A percentile compares a stretch with the other conserved stretches of the same genome.
Evolutionary conservation across 2,113 vertebrate genomes (phyloP).

Genomic region (Stercorarius parasiticus): DNA sequence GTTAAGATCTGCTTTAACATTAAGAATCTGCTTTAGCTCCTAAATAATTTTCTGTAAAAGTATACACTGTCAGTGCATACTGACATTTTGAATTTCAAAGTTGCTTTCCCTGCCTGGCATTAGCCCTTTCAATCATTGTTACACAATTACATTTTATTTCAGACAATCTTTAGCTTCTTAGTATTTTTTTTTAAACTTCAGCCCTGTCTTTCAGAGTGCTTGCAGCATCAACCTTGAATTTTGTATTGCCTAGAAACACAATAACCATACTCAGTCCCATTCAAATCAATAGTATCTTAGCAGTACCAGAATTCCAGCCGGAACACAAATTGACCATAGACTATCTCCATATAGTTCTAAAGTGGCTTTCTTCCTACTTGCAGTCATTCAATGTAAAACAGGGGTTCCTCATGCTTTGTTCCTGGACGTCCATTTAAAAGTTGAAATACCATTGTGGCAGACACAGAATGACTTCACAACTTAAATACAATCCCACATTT

Average conservation of each 20-base stretch:
- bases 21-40: neutral
- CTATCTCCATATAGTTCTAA: neutral
- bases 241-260: neutral
- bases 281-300: neutral
- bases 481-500: neutral
- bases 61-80: neutral
- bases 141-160: neutral
- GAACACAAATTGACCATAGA: rapidly evolving
- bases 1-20: neutral
- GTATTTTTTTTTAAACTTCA: neutral
- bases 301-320: neutral
- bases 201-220: neutral
- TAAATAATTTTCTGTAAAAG: neutral
- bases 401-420: neutral
- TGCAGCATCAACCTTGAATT: neutral
- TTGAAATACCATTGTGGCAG: neutral
- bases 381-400: neutral
- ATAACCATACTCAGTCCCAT: neutral
- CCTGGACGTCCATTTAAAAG: neutral
- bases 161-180: neutral
- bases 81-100: neutral
- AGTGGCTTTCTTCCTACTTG: neutral
- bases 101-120: neutral
- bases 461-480: neutral
- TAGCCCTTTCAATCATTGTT: neutral